Conservation (phyloP, 2,113 vertebrate genomes). For the Zootoca vivipara region DNA sequence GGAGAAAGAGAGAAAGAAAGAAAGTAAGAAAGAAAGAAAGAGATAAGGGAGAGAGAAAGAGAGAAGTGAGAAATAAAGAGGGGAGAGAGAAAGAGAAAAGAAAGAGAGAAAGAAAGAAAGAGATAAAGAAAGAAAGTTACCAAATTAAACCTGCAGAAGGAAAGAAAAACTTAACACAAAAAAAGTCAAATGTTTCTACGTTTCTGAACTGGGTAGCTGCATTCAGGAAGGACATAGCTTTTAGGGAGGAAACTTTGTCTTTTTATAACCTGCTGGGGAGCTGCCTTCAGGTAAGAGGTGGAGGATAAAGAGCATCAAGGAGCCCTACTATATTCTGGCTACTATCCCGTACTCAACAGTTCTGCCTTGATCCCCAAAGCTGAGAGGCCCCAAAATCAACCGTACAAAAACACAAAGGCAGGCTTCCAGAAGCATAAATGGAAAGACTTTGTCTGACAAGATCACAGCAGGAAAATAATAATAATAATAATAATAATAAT, state of each 20-base stretch:
- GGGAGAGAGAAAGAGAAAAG: too few species aligned
- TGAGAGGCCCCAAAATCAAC: not conserved
- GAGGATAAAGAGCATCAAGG: not conserved
- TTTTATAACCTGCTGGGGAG: not conserved
- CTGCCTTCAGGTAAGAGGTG: not conserved
- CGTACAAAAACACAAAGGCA: not conserved
- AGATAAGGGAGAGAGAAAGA: too few species aligned
- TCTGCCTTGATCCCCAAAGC: not conserved
- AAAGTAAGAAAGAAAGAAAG: too few species aligned
- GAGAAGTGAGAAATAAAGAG: too few species aligned
- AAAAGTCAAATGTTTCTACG: not conserved
- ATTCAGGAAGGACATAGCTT: fast-evolving
- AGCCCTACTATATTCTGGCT: too few species aligned
- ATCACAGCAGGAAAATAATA: too few species aligned
- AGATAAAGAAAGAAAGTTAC: conserved; percentile 72
- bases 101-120: conserved; percentile 32
- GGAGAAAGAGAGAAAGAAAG: conserved; percentile 77
- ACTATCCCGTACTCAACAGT: not conserved
- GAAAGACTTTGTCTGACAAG: not conserved
- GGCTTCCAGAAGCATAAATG: too few species aligned
- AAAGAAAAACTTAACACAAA: conserved; percentile 12
- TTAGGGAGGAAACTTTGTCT: not conserved
- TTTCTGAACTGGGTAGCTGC: not conserved
- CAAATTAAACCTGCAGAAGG: conserved; percentile 26
- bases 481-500: too few species aligned